Evolutionary conservation across 2,113 vertebrate genomes (phyloP).

Genomic region (Gadus macrocephalus): DNA sequence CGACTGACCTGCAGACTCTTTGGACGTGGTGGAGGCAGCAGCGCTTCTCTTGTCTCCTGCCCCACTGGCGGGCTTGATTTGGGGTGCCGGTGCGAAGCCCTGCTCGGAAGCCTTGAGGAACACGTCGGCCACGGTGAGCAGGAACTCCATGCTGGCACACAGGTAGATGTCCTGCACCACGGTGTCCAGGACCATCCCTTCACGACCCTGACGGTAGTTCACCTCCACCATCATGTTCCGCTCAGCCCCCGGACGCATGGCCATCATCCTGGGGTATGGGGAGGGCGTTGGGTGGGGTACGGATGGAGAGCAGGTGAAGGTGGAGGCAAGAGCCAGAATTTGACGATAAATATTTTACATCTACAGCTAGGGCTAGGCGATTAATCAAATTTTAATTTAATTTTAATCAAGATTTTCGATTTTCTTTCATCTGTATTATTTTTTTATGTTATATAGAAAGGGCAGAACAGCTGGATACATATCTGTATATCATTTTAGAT

Average conservation of each 20-base stretch:
- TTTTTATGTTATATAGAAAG: too few relatives aligned
- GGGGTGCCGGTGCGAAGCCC: constrained; percentile 73
- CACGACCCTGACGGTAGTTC: constrained; percentile 81
- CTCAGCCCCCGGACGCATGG: constrained; percentile 83
- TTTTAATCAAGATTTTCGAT: too few relatives aligned
- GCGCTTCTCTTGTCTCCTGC: constrained; percentile 50
- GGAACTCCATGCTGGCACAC: constrained; percentile 96
- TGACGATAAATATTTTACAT: too few relatives aligned
- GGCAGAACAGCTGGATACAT: too few relatives aligned
- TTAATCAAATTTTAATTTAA: too few relatives aligned
- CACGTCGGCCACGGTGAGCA: constrained; percentile 86
- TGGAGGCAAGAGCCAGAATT: neutral
- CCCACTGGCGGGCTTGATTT: constrained; percentile 63
- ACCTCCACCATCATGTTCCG: constrained; percentile 91
- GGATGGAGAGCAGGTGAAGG: neutral
- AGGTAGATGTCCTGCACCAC: constrained; percentile 88
- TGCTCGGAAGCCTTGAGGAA: constrained; percentile 84
- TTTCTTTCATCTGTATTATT: too few relatives aligned
- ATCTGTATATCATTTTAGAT: too few relatives aligned
- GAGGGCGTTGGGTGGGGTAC: neutral
- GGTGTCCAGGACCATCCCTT: constrained; percentile 76
- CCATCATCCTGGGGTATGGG: constrained; percentile 82
- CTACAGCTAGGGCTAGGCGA: too few relatives aligned
- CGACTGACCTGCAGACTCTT: constrained; percentile 48
- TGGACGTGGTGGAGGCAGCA: constrained; percentile 37